Percentiles rank a stretch among this genome's conserved stretches.
Conservation (phyloP, 2,113 vertebrate species). For the Alligator sinensis region DNA sequence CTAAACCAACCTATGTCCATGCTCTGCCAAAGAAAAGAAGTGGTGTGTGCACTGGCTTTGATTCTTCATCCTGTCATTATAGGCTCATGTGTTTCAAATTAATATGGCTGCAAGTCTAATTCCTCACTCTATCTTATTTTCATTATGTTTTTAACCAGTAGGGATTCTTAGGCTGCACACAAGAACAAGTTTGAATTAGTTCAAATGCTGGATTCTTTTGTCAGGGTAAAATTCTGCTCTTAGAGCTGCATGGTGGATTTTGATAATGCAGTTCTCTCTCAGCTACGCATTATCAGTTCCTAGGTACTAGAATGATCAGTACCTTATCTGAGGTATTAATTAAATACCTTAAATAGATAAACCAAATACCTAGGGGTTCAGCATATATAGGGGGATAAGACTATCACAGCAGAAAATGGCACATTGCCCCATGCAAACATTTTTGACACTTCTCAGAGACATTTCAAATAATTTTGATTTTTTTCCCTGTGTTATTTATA, state of each 20-base stretch:
- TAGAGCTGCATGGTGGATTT: neutral
- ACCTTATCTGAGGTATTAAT: slow-evolving; percentile 11
- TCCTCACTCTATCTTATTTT: neutral
- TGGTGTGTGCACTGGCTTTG: neutral
- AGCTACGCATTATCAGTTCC: neutral
- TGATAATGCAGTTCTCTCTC: neutral
- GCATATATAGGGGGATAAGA: neutral
- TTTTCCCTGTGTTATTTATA: neutral
- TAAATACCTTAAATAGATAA: slow-evolving; percentile 52
- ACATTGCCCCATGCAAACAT: neutral
- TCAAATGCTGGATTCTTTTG: neutral
- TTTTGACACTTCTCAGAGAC: slow-evolving; percentile 3
- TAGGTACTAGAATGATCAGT: neutral
- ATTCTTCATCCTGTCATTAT: neutral
- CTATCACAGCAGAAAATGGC: neutral
- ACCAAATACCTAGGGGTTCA: slow-evolving; percentile 7
- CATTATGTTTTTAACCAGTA: neutral
- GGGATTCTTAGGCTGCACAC: neutral
- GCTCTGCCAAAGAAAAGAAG: neutral
- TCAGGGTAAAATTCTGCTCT: slow-evolving; percentile 6
- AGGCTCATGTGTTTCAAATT: fast-evolving
- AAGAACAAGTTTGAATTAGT: neutral
- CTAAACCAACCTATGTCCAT: neutral
- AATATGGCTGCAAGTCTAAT: fast-evolving
- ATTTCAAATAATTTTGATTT: slow-evolving; percentile 10